Conservation (phyloP, 2,113 vertebrate species). For the Orycteropus afer region DNA sequence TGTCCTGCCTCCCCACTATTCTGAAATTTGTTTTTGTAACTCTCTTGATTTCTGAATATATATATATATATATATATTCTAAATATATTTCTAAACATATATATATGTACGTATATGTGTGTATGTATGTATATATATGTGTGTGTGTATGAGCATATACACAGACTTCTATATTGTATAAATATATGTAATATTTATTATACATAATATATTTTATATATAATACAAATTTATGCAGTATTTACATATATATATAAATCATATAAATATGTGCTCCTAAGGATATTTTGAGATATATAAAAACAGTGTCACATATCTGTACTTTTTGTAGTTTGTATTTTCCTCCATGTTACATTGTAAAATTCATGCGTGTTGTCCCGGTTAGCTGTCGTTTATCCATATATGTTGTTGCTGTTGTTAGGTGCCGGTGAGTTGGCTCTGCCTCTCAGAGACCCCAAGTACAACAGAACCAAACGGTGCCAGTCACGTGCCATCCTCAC, state of each 20-base stretch:
- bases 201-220: too few relatives aligned
- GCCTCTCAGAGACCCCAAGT: too few relatives aligned
- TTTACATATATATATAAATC: background rate
- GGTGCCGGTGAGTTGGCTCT: too few relatives aligned
- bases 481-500: too few relatives aligned
- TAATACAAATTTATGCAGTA: too few relatives aligned
- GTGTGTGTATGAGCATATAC: too few relatives aligned
- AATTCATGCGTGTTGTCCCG: background rate
- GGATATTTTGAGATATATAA: background rate
- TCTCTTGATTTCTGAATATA: background rate
- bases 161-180: too few relatives aligned
- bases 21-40: background rate
- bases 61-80: background rate
- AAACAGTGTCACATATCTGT: background rate
- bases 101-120: too few relatives aligned
- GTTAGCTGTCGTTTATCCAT: background rate
- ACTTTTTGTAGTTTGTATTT: background rate
- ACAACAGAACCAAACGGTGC: too few relatives aligned
- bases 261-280: background rate
- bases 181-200: too few relatives aligned
- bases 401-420: rapidly evolving
- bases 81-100: too few relatives aligned
- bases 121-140: too few relatives aligned
- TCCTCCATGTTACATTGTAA: background rate
- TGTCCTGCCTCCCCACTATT: background rate